Conservation (phyloP, 1,140 invertebrate genomes). For the Drosophila santomea region DNA sequence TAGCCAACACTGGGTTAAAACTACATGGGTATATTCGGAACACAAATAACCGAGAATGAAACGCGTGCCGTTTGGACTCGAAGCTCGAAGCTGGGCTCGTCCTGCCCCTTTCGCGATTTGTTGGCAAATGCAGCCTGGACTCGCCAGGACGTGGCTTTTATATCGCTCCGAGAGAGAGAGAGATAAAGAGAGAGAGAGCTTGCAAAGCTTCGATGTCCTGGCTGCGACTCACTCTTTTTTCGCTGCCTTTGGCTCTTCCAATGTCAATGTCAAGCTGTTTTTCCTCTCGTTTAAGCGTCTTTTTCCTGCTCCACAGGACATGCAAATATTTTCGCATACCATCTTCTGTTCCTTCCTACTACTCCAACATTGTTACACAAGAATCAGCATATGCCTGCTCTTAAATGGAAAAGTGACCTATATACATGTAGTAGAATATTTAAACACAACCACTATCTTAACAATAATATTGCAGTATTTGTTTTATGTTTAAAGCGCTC, state of each 20-base stretch:
- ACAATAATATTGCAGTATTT: too few species aligned
- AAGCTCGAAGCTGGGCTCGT: not conserved
- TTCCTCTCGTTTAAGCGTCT: not conserved
- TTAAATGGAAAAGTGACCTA: too few species aligned
- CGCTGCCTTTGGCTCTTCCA: slow-evolving; percentile 1
- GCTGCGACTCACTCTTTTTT: slow-evolving; percentile 1
- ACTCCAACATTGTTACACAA: too few species aligned
- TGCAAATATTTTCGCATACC: slow-evolving; percentile 8
- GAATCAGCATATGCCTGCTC: too few species aligned
- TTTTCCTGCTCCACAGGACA: not conserved
- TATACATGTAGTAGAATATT: too few species aligned
- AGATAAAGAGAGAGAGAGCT: slow-evolving; percentile 19
- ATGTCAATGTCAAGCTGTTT: slow-evolving; percentile 40
- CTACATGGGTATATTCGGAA: not conserved
- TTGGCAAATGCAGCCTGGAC: slow-evolving; percentile 37
- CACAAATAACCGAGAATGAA: slow-evolving; percentile 1
- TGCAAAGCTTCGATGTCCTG: slow-evolving; percentile 11
- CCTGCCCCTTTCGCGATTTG: slow-evolving; percentile 3
- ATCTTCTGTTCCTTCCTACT: not conserved
- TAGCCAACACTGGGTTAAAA: not conserved
- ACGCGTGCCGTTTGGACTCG: slow-evolving; percentile 1
- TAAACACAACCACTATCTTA: too few species aligned
- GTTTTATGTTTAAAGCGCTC: too few species aligned
- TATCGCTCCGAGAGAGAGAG: not conserved
- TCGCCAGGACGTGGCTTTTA: slow-evolving; percentile 26